Base-by-base conservation (phyloP, 2,888 invertebrate genomes). In the Diadegma fenestrale region DNA sequence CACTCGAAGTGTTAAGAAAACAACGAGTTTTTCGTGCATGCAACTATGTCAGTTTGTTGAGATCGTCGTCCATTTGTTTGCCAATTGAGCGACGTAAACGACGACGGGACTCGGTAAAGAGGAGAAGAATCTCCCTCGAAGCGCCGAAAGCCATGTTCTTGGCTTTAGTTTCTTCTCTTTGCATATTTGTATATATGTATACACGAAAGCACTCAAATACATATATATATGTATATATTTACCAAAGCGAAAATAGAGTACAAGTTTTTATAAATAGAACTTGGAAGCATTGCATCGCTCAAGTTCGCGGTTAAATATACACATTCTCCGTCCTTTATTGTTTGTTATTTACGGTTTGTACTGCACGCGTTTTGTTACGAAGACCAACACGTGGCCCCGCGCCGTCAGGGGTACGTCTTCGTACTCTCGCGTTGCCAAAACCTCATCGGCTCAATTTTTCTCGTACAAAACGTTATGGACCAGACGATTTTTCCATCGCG, bases 291-390 rank as follows among this genome's bases (percentile, higher is more conserved):
- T 69, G 84, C 80, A 84, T 85, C 87, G 82, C 77, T 86, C 86
- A 86, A 85, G 87, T 87, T 87, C 87, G 84, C 82, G 87, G 86
- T 87, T 86, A 87, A 86, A 86, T 87, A 83, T 86, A 87, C 79
- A 82, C 63, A 45, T 73, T 77, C 85, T 76, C 82, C 72, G 76
- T 82, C 82, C 82, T 87, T 77, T 83, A 85, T 85, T 87, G 87
- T 88, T 86, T 87, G 85, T 88, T 86, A 86, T 88, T 86, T 87
- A 82, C 86, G 79, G 86, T 86, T 48, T 76, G 66, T 73, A 73
- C 68, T 51, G 73, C 69, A n/a, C 63, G 45, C 58, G 78, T 85
- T 76, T 85, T 87, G 86, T 84, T 80, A 82, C 80, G 78, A 64
- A 51, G 81, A 81, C 81, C 61, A 72, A 54, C 66, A 77, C 68